Base-by-base conservation (phyloP, 2,888 invertebrate species). In the Magallana nippona region DNA sequence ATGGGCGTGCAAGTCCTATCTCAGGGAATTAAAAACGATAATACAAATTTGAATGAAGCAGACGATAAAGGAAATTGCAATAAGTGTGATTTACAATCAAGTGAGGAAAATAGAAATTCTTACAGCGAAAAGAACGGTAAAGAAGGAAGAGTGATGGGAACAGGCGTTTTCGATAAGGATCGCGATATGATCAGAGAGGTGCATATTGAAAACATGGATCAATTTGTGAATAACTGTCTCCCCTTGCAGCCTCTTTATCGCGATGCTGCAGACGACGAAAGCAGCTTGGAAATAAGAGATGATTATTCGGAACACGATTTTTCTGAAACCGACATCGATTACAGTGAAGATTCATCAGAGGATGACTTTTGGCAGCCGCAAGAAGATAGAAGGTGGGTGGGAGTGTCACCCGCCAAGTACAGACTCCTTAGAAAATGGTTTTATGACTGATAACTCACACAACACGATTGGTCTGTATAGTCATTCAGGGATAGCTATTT, bases 331-430 rank as follows among this genome's bases (percentile, higher is more conserved):
- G 71, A 71, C 27, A 22, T 71, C 15, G 71, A 71, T 13, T 71
- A 27, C 27, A 13, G 32, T 13, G 71, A 71, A 15, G 71, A 27
- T 13, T 71, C 71, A 15, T 71, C 71, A 71, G 71, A 71, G 13
- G 71, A 27, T 27, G 71, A 71, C 15, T 27, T 71, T 32, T 71
- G 71, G 71, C 71, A 1, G 22, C 71, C 22, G 2, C 71, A 22
- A 71, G 71, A 32, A 19, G 17, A 22, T 8, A 71, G 71, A 15
- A 22, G 71, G 13, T 71, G 71, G 71, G 32, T 71, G 2, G 71
- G 71, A 10, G 71, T 71, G 71, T 71, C 71, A 32, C 71, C 71
- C 32, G 71, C 71, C 11, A 71, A 71, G 27, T 71, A 27, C 27
- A 71, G 71, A 27, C 27, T 71, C 15, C 71, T 71, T 27, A 22